phyloP scores from a whole-genome alignment of 2,113 vertebrate genomes.

The Vanacampus margaritifer region DNA sequence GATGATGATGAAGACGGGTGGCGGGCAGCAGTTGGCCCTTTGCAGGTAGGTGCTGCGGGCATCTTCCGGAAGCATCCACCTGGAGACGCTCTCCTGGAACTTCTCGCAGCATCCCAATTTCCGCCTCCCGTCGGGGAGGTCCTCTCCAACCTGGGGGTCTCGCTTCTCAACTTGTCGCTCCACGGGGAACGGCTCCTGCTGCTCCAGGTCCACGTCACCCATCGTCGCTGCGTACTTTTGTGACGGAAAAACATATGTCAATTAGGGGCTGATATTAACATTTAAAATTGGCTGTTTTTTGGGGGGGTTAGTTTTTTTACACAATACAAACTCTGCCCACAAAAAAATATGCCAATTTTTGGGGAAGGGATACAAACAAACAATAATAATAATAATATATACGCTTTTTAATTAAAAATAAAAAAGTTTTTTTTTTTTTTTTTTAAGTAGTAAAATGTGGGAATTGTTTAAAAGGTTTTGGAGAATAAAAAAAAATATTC shows the following conservation, averaged over 20 bases:
- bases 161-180: constrained; percentile 32
- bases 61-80: constrained; percentile 82
- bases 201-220: constrained; percentile 55
- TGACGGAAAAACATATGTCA: neutral
- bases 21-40: constrained; percentile 82
- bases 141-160: neutral
- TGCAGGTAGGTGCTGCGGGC: constrained; percentile 71
- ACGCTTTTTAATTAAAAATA: no score
- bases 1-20: constrained; percentile 84
- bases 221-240: constrained; percentile 35
- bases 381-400: no score
- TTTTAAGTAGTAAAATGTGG: no score
- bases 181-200: constrained; percentile 48
- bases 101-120: constrained; percentile 58
- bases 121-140: constrained; percentile 15
- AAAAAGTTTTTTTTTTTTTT: no score
- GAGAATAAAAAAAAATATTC: no score
- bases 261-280: no score
- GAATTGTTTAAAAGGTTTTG: no score
- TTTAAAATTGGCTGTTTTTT: neutral
- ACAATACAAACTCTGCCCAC: no score
- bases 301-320: neutral
- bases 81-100: constrained; percentile 75
- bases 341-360: neutral
- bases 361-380: no score